A percentile compares a stretch with the other conserved stretches of the same genome.
These are phyloP conservation scores for Phallusia fumigata DNA, from an alignment of 23 tunicate species.

Conservation along the genomic window DNA sequence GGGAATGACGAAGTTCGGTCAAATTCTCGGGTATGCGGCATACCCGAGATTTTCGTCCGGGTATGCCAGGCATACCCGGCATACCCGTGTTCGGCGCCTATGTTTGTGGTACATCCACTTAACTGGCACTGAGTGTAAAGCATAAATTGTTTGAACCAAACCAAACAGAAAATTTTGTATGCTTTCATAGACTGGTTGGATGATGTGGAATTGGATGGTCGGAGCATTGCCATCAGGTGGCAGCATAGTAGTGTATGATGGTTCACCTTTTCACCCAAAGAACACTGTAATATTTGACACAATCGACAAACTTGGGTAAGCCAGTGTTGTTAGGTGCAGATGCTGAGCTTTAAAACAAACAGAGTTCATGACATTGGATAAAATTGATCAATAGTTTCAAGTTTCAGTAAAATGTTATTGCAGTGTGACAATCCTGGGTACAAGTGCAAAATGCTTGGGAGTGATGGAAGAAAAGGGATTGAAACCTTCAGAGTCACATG, in stretches of 20 bases:
- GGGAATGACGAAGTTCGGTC: too few relatives aligned
- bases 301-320: conserved; percentile 56
- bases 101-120: too few relatives aligned
- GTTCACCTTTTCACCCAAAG: conserved; percentile 87
- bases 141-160: neutral
- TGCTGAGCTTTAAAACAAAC: too few relatives aligned
- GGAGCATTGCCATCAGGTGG: conserved; percentile 79
- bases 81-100: too few relatives aligned
- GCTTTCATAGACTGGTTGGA: conserved; percentile 80
- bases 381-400: too few relatives aligned
- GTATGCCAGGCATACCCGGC: too few relatives aligned
- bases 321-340: too few relatives aligned
- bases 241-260: conserved; percentile 77
- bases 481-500: conserved; percentile 50
- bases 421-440: conserved; percentile 73
- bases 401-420: neutral
- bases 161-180: neutral
- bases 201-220: conserved; percentile 99
- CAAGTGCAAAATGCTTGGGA: conserved; percentile 80
- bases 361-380: too few relatives aligned
- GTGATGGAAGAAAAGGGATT: conserved; percentile 71
- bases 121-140: too few relatives aligned
- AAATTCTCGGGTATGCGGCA: too few relatives aligned
- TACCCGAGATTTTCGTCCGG: too few relatives aligned
- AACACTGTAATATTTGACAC: conserved; percentile 51